A percentile compares a stretch with the other conserved stretches of the same genome.
Conservation (phyloP, 2,113 vertebrate genomes). For the Pygoscelis antarcticus region DNA sequence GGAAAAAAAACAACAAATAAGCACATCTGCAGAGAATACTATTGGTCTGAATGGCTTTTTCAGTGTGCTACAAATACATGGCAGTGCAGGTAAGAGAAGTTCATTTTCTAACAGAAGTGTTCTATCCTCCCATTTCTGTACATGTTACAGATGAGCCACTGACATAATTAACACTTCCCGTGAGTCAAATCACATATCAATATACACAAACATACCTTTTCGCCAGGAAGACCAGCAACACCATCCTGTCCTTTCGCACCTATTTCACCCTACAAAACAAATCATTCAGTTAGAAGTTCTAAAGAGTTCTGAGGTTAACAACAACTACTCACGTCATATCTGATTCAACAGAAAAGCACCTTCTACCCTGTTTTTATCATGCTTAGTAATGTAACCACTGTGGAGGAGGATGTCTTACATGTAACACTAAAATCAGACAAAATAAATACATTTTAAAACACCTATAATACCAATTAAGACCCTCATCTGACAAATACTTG, state of each 20-base stretch:
- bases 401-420: background rate
- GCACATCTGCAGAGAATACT: background rate
- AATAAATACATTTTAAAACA: background rate
- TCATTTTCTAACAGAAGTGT: background rate
- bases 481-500: background rate
- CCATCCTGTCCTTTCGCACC: constrained; percentile 74
- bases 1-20: background rate
- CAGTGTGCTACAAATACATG: background rate
- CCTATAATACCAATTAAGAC: background rate
- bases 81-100: background rate
- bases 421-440: background rate
- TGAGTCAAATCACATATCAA: background rate
- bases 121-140: background rate
- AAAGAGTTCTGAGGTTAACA: background rate
- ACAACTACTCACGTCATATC: background rate
- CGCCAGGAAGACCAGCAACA: constrained; percentile 70
- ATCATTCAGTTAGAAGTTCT: background rate
- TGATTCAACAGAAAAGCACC: background rate
- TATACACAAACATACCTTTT: constrained; percentile 65
- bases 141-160: background rate
- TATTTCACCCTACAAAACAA: constrained; percentile 69
- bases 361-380: background rate
- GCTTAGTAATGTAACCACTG: background rate
- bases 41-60: background rate
- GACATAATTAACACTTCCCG: accelerated